These are phyloP conservation scores for Acanthisitta chloris DNA, from an alignment of 2,113 vertebrate species.

Conservation along the genomic window DNA sequence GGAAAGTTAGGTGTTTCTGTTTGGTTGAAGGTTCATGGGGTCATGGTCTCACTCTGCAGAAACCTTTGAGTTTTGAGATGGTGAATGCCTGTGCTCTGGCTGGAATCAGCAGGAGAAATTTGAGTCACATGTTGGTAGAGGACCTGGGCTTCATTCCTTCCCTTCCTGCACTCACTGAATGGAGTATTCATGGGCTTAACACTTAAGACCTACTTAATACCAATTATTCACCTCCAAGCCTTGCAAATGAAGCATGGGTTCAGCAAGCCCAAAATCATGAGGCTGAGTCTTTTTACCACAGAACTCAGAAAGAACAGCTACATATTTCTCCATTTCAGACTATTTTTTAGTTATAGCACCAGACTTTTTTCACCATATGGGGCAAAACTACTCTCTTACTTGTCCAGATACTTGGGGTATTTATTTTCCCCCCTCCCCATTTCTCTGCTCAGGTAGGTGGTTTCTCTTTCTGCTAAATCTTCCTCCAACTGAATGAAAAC, in stretches of 20 bases:
- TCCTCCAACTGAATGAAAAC: not conserved
- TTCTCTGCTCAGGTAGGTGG: not conserved
- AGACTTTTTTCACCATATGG: not conserved
- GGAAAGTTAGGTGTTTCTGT: not conserved
- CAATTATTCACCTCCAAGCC: not conserved
- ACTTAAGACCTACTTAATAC: not conserved
- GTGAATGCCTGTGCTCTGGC: not conserved
- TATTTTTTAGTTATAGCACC: not conserved
- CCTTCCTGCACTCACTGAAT: accelerated
- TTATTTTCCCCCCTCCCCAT: too few species aligned
- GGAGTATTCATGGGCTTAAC: not conserved
- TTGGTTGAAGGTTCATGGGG: not conserved
- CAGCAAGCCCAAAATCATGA: not conserved
- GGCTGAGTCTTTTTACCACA: not conserved
- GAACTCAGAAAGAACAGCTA: not conserved
- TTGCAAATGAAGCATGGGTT: not conserved
- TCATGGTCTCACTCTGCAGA: not conserved
- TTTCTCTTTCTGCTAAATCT: not conserved
- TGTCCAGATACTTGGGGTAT: accelerated
- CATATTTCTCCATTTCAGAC: not conserved
- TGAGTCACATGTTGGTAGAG: accelerated
- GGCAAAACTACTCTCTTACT: not conserved
- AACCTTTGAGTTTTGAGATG: not conserved
- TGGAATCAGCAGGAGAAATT: not conserved
- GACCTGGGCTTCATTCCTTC: not conserved